Percentiles rank a stretch among this genome's conserved stretches.
Conservation (phyloP, 2,888 invertebrate species). For the Caradrina clavipalpis region DNA sequence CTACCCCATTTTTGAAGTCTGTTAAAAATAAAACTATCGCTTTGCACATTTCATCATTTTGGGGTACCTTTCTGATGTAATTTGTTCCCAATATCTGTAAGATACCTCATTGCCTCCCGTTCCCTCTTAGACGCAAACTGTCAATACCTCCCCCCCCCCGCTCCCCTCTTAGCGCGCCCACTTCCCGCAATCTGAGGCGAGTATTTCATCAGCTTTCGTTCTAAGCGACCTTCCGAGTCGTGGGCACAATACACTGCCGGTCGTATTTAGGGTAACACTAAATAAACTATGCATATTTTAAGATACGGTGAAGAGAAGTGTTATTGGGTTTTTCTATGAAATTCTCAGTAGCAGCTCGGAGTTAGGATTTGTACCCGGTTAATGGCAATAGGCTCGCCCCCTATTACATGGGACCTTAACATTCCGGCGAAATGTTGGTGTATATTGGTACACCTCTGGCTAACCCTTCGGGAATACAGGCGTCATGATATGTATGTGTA, state of each 20-base stretch:
- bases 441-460: no score
- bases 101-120: not conserved
- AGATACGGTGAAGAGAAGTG: no score
- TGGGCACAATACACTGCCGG: constrained; percentile 15
- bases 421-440: no score
- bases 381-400: no score
- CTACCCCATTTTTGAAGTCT: no score
- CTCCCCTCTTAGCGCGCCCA: constrained; percentile 37
- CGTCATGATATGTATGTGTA: no score
- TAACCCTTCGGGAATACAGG: no score
- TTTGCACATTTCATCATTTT: not conserved
- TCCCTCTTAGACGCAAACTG: constrained; percentile 6
- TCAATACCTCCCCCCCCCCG: not conserved
- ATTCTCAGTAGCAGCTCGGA: no score
- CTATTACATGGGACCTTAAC: no score
- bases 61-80: not conserved
- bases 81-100: not conserved
- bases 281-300: not conserved
- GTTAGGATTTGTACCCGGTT: no score
- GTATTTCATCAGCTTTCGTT: constrained; percentile 72
- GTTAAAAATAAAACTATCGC: no score
- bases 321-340: no score
- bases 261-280: constrained; percentile 1
- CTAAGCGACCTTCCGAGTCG: constrained; percentile 62
- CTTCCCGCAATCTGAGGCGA: constrained; percentile 47